Conservation (phyloP, 1,140 invertebrate species). For the Lysiphlebus fabarum region DNA sequence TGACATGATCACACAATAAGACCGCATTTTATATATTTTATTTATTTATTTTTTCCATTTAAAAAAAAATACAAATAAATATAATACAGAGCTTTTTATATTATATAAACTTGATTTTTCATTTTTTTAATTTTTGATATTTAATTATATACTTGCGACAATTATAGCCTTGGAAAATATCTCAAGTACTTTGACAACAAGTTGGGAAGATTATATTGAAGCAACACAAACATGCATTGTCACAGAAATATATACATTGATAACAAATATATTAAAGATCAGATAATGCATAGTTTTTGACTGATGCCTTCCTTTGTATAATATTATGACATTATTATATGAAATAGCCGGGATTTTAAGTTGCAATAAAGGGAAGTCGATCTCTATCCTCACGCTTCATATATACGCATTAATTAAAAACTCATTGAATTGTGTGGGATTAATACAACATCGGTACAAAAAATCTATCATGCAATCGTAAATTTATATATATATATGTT, state of each 20-base stretch:
- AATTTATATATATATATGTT: too few relatives aligned
- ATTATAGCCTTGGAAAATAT: too few relatives aligned
- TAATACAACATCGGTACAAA: conserved; percentile 40
- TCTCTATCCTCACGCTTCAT: conserved; percentile 42
- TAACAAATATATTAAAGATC: not conserved
- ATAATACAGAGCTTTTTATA: too few relatives aligned
- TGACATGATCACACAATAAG: not conserved
- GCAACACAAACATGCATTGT: not conserved
- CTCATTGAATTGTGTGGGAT: conserved; percentile 38
- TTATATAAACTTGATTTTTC: too few relatives aligned
- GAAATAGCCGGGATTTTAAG: not conserved
- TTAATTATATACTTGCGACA: too few relatives aligned
- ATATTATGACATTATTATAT: not conserved
- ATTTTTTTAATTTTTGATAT: too few relatives aligned
- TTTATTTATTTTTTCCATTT: too few relatives aligned
- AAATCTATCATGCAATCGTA: too few relatives aligned
- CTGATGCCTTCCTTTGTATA: conserved; percentile 9
- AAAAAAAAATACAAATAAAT: too few relatives aligned
- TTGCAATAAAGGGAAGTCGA: conserved; percentile 25
- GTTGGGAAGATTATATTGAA: conserved; percentile 1
- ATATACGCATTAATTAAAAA: conserved; percentile 43
- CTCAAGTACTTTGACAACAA: not conserved
- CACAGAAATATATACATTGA: not conserved
- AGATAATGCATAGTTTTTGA: conserved; percentile 9
- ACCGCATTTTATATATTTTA: too few relatives aligned